Evolutionary conservation across 1,140 invertebrate species (phyloP), one percentile per base, ranked within the genome.

Genomic region (Antheraea mylitta): DNA sequence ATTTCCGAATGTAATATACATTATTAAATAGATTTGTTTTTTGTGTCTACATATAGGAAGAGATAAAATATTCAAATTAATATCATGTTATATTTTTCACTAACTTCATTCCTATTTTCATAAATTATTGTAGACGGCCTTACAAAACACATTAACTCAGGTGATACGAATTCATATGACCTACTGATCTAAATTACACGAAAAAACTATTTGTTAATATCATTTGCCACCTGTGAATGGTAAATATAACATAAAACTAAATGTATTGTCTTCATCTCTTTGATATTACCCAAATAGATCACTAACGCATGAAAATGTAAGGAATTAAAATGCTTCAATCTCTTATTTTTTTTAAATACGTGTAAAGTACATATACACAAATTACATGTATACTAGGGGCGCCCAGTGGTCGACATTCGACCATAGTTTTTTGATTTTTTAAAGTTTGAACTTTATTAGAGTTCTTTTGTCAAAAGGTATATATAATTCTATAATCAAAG

Each of bases 101-200:
- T 61, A 61, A 6, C 8, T 53, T n/a, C 11, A 13, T 16, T 53
- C 10, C 45, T 53, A 16, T 53, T 13, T 53, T 53, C 45, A 53
- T 16, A 16, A 7, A 5, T n/a, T 13, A 53, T 53, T 53, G 16
- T 53, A 13, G 16, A 53, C 45, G 45, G 6, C 45, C 45, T 53
- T 53, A 53, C 64, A 18, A 48, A 45, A 45, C 64, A 11, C 64
- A 65, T 65, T 65, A 65, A 13, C 19, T 0, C 9, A 13, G 6
- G 10, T 19, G 38, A 42, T 53, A 65, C 64, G 4, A 65, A 65
- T 48, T 48, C 19, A 48, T 53, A 45, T 53, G 64, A 65, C 64
- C 64, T 19, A 18, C 16, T 65, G 64, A 42, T 19, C 64, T 22
- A 65, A 65, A 65, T 65, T 53, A 16, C 13, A n/a, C 16, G 4